A percentile compares a stretch with the other conserved stretches of the same genome.
These are phyloP conservation scores for Prionailurus bengalensis DNA, from an alignment of 2,113 vertebrate species.

Conservation along the genomic window DNA sequence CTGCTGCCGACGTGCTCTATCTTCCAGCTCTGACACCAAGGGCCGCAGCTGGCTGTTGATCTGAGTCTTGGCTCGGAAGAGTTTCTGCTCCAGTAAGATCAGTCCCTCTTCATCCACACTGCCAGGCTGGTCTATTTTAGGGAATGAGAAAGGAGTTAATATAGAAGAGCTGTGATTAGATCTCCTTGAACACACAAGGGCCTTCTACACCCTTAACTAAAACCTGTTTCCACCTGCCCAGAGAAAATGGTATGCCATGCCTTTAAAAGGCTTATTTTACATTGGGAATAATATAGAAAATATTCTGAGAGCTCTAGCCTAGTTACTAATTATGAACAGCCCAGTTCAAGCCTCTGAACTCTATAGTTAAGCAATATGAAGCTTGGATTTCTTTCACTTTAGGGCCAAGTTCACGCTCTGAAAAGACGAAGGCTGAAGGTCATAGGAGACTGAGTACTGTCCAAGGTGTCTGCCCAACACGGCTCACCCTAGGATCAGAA, in stretches of 20 bases:
- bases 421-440: background rate
- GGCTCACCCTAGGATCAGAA: background rate
- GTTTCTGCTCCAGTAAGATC: conserved; percentile 82
- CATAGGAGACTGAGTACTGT: background rate
- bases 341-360: background rate
- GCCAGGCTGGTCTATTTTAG: conserved; percentile 86
- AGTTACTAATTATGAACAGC: background rate
- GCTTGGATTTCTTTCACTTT: background rate
- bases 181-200: background rate
- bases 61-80: conserved; percentile 83
- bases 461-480: background rate
- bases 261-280: conserved; percentile 23
- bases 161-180: background rate
- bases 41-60: conserved; percentile 87
- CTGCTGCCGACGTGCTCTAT: conserved; percentile 85
- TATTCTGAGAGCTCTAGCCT: background rate
- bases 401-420: background rate
- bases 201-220: background rate
- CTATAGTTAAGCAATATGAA: background rate
- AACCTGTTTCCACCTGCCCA: background rate
- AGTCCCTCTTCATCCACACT: conserved; percentile 88
- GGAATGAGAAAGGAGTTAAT: conserved; percentile 41
- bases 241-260: background rate
- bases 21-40: conserved; percentile 87
- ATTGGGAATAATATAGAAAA: background rate